Evolutionary conservation across 2,888 invertebrate species (phyloP).

Genomic region (Diarsia brunnea): DNA sequence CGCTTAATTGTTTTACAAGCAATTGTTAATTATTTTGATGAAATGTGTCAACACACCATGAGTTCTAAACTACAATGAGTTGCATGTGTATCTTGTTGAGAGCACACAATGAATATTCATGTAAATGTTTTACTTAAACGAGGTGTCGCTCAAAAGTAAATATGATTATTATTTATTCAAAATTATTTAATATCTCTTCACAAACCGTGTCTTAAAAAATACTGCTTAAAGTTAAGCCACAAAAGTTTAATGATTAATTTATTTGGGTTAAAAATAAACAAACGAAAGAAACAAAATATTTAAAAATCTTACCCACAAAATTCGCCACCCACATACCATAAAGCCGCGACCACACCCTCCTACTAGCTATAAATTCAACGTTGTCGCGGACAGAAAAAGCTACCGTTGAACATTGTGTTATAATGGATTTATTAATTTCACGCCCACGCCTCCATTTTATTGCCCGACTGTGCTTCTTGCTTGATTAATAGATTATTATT

Average conservation of each 20-base stretch:
- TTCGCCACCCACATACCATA: conserved; percentile 65
- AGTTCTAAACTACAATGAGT: no score
- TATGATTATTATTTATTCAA: no score
- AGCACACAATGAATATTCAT: no score
- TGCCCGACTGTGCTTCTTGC: conserved; percentile 60
- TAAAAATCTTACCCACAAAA: conserved; percentile 8
- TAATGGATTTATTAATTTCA: conserved; percentile 88
- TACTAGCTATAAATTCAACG: conserved; percentile 82
- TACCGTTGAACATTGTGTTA: conserved; percentile 80
- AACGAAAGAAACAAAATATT: neutral
- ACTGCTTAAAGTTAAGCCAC: no score
- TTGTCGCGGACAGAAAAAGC: conserved; percentile 86
- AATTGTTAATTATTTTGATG: no score
- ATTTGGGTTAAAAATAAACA: neutral
- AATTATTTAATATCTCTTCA: no score
- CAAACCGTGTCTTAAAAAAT: no score
- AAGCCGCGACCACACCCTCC: conserved; percentile 67
- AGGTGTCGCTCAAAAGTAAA: no score
- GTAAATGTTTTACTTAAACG: no score
- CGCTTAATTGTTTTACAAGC: no score
- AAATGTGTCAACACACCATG: no score
- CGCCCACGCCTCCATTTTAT: conserved; percentile 73
- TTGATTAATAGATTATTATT: conserved; percentile 72
- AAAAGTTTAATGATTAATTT: neutral
- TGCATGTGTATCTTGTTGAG: no score